A percentile compares a stretch with the other conserved stretches of the same genome.
Evolutionary conservation across 2,888 invertebrate genomes (phyloP).

Genomic region (Buathra laborator): DNA sequence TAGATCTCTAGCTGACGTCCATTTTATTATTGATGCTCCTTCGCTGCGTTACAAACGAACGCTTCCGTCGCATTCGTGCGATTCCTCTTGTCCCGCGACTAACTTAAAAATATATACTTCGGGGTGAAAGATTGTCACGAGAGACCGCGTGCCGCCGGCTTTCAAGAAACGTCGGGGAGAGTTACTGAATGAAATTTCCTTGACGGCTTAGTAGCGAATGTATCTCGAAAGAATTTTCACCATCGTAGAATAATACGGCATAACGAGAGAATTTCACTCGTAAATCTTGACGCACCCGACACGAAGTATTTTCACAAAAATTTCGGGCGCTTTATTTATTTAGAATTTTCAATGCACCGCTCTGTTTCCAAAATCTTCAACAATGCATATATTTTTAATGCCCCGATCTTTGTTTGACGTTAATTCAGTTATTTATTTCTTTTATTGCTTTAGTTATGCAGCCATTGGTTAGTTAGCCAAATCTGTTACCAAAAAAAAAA

Average conservation of each 20-base stretch:
- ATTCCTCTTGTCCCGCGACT: not conserved
- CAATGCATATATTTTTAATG: too few species aligned
- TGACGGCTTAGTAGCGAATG: not conserved
- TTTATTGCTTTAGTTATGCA: too few species aligned
- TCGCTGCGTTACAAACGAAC: not conserved
- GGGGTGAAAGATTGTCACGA: not conserved
- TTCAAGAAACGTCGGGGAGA: slow-evolving; percentile 25
- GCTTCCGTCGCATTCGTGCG: not conserved
- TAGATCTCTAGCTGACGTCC: slow-evolving; percentile 48
- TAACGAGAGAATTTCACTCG: too few species aligned
- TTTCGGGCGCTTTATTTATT: too few species aligned
- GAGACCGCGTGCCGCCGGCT: slow-evolving; percentile 30
- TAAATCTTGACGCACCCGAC: too few species aligned
- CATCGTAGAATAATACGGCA: not conserved
- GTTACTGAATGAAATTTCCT: slow-evolving; percentile 24
- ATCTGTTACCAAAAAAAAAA: too few species aligned
- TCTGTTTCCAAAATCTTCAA: too few species aligned
- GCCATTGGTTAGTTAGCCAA: too few species aligned
- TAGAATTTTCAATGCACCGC: too few species aligned
- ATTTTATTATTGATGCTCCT: slow-evolving; percentile 61
- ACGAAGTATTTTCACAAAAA: too few species aligned
- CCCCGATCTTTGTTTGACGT: too few species aligned
- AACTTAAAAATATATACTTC: slow-evolving; percentile 30
- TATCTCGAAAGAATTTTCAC: not conserved
- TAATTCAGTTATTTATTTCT: too few species aligned